Conservation (phyloP, 2,113 vertebrate genomes). For the Aphyosemion australe region DNA sequence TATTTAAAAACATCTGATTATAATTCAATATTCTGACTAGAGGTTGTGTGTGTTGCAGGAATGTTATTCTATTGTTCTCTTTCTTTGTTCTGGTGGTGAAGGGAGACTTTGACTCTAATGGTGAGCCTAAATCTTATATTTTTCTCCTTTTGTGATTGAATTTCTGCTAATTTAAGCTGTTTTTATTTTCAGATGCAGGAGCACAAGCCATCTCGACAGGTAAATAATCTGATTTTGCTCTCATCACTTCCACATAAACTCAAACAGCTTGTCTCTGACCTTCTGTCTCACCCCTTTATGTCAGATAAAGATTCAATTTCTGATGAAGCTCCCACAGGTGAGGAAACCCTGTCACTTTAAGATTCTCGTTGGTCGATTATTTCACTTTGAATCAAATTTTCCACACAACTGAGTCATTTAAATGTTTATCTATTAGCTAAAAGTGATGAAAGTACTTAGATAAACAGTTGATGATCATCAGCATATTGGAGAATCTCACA, state of each 20-base stretch:
- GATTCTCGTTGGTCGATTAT: background rate
- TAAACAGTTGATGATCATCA: background rate
- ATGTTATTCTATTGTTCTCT: slow-evolving; percentile 66
- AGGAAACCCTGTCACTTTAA: background rate
- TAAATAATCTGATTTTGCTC: slow-evolving; percentile 27
- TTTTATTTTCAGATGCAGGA: slow-evolving; percentile 60
- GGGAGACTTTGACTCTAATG: slow-evolving; percentile 63
- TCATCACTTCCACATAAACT: background rate
- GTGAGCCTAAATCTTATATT: slow-evolving; percentile 22
- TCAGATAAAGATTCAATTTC: slow-evolving; percentile 77
- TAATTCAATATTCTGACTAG: no score
- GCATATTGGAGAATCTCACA: background rate
- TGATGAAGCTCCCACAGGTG: slow-evolving; percentile 78
- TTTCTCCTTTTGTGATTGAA: background rate
- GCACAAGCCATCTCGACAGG: slow-evolving; percentile 70
- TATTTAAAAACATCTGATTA: no score
- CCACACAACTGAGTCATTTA: background rate
- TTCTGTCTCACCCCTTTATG: background rate
- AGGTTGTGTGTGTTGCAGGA: slow-evolving; percentile 54
- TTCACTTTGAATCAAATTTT: no score
- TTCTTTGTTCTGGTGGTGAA: slow-evolving; percentile 64
- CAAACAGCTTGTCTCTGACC: background rate
- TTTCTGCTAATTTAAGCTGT: background rate
- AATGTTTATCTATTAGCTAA: background rate
- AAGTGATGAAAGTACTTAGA: background rate